Percentiles rank a stretch among this genome's conserved stretches.
phyloP scores from a whole-genome alignment of 2,888 invertebrate genomes.

The Machimus rusticus region DNA sequence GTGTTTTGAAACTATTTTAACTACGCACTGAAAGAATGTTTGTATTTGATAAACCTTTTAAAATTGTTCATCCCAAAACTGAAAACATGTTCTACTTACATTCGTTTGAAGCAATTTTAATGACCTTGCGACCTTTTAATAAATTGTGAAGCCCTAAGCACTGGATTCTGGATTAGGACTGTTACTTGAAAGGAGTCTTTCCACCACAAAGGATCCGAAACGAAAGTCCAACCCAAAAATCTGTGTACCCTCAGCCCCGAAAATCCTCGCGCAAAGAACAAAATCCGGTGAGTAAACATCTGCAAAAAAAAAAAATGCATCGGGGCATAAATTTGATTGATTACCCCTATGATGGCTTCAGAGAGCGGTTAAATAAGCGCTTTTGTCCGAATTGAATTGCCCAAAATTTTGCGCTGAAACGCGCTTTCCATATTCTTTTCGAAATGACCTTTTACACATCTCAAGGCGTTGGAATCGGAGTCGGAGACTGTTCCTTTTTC shows the following conservation, averaged over 20 bases:
- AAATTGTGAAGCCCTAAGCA: background rate
- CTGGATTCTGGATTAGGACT: background rate
- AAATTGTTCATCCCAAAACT: background rate
- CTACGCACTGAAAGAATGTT: background rate
- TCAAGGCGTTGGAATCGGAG: background rate
- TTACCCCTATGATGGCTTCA: background rate
- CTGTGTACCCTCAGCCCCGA: background rate
- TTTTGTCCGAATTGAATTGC: background rate
- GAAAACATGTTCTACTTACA: background rate
- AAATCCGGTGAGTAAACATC: background rate
- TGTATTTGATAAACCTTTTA: background rate
- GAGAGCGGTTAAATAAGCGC: background rate
- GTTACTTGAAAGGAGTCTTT: background rate
- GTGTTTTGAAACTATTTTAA: no score
- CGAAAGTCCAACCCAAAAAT: background rate
- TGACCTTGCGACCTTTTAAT: background rate
- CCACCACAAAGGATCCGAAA: background rate
- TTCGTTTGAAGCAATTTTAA: background rate
- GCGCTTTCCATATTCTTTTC: background rate
- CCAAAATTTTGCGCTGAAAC: background rate
- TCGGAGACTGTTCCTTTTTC: background rate
- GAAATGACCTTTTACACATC: constrained; percentile 2
- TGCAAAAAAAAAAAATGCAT: constrained; percentile 9
- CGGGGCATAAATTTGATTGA: background rate
- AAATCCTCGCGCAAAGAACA: background rate